Base-by-base conservation (phyloP, 2,797 vertebrate genomes). In the Astyanax mexicanus region DNA sequence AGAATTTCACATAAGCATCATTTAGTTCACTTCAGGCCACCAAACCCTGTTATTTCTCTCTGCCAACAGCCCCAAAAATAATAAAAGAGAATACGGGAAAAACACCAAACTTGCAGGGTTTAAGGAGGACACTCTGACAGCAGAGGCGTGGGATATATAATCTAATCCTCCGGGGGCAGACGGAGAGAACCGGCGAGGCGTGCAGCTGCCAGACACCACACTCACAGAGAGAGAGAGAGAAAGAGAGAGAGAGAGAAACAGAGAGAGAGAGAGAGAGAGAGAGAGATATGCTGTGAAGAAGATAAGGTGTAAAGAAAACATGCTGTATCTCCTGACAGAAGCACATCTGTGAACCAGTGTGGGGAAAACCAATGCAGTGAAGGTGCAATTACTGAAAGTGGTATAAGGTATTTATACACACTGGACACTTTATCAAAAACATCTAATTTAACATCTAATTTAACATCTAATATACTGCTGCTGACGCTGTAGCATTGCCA, bases 141-240 rank as follows among this genome's bases (percentile, higher is more conserved):
- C 69, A 66, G 27, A 78, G 72, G 57, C 69, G 54, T 78, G 27
- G 62, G 73, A 76, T 65, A 64, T 79, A 45, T 65, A 72, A 77
- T 75, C 55, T 74, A 69, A 79, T 79, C 77, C 60, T 69, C 21
- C 60, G 49, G 51, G 37, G 62, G 42, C 37, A 58, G 47, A 38
- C 61, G 19, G 57, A 40, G 40, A 57, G 67, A 72, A 29, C 15
- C 37, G 21, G 69, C n/a, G 60, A 80, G 69, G 65, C 58, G 35
- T 58, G 72, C 29, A 58, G 47, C 57, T 64, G 66, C 42, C 37
- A 71, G 51, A 79, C 21, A 62, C 58, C 21, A n/a, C 4, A 38
- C 61, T 19, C 13, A 44, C 13, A 35, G 51, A 29, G 58, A 7
- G n/a, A n/a, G n/a, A n/a, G n/a, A n/a, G n/a, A n/a, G n/a, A n/a